Evolutionary conservation across 1,140 invertebrate species (phyloP), one percentile per base, ranked within the genome.

Genomic region (Goniozus legneri): DNA sequence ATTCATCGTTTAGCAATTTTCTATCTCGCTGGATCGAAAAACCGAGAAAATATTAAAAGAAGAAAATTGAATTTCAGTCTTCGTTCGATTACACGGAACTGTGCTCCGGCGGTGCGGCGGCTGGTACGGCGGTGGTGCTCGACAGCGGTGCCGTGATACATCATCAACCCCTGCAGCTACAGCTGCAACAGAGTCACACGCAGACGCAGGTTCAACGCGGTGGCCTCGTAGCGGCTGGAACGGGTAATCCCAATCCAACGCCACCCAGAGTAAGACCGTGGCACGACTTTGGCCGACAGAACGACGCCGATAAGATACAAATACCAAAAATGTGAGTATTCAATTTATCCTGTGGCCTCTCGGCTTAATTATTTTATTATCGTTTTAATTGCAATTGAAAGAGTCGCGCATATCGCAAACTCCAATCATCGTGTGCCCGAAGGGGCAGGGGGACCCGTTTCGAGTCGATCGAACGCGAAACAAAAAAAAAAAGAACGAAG

Each of bases 321-420:
- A 97, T 97, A 82, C 90, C 92, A 73, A 97, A 97, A 89, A 80
- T 95, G 93, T 97, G 80, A 92, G 92, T 90, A 67, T 33, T 27
- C 24, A 27, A 6, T 6, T 27, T 6, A 20, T 35, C 31, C 69
- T 67, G 18, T 71, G 92, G 89, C 78, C 92, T 88, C 78, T 89
- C 88, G 66, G 83, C 88, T 44, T 89, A 88, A 67, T 89, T 89
- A 44, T 98, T 97, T 79, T 93, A 92, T 65, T 98, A 98, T 75
- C 86, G n/a, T n/a, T n/a, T n/a, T n/a, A n/a, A n/a, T n/a, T n/a
- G n/a, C n/a, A n/a, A n/a, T n/a, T n/a, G n/a, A n/a, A n/a, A n/a
- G n/a, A n/a, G n/a, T n/a, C n/a, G n/a, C n/a, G n/a, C n/a, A n/a
- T n/a, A n/a, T n/a, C n/a, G n/a, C n/a, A n/a, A n/a, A n/a, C n/a